These are phyloP conservation scores for Brachionus plicatilis DNA, from an alignment of 1,140 invertebrate genomes.

Conservation along the genomic window DNA sequence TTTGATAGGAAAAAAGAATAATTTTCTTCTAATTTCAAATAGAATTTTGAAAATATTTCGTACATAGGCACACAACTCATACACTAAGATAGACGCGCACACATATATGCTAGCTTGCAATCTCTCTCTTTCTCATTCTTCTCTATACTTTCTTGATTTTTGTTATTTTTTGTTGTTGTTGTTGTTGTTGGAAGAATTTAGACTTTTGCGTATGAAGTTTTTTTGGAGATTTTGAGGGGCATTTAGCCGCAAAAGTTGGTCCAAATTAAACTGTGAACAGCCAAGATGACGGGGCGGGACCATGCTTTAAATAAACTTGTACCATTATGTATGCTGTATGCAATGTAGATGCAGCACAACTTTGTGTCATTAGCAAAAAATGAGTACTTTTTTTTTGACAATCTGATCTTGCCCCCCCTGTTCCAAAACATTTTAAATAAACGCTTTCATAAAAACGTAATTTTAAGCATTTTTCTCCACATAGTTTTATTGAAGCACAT, in stretches of 20 bases:
- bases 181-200: not conserved
- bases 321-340: not conserved
- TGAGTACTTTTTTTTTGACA: not conserved
- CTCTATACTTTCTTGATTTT: not conserved
- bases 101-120: not conserved
- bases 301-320: not conserved
- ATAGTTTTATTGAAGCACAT: not conserved
- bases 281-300: too few relatives aligned
- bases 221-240: not conserved
- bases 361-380: not conserved
- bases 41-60: slow-evolving; percentile 23
- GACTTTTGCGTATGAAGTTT: not conserved
- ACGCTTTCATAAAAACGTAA: slow-evolving; percentile 28
- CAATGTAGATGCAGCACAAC: not conserved
- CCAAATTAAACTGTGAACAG: not conserved
- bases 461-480: not conserved
- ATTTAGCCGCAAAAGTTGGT: not conserved
- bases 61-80: slow-evolving; percentile 11
- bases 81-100: not conserved
- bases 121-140: not conserved
- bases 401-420: not conserved
- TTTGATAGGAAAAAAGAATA: not conserved
- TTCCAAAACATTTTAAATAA: not conserved
- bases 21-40: slow-evolving; percentile 20
- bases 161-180: not conserved